Conservation (phyloP, 2,888 invertebrate genomes). For the Apamea monoglypha region DNA sequence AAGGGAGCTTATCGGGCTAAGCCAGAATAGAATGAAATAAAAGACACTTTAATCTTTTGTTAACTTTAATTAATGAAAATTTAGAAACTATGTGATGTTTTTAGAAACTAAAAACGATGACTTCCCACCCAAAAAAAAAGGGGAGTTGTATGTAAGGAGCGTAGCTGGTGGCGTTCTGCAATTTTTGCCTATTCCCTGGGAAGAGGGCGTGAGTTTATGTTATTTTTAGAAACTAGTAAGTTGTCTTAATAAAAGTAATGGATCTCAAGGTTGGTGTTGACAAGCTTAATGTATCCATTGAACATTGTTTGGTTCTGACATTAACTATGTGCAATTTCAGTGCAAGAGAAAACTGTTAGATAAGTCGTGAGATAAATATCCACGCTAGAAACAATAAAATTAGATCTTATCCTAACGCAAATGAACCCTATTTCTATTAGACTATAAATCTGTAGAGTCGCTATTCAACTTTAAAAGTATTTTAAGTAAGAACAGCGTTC, state of each 20-base stretch:
- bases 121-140: too few relatives aligned
- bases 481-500: constrained; percentile 37
- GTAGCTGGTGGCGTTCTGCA: too few relatives aligned
- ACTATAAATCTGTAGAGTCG: constrained; percentile 47
- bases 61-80: constrained; percentile 6
- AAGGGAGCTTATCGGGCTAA: not conserved
- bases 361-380: constrained; percentile 6
- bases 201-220: too few relatives aligned
- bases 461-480: constrained; percentile 53
- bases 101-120: too few relatives aligned
- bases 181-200: too few relatives aligned
- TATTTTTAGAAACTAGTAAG: not conserved
- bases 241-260: not conserved
- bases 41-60: not conserved
- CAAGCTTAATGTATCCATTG: not conserved
- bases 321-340: not conserved
- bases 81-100: not conserved
- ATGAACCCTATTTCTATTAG: constrained; percentile 48
- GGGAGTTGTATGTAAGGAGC: too few relatives aligned
- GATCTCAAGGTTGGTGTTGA: not conserved
- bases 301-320: too few relatives aligned
- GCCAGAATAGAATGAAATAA: not conserved
- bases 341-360: not conserved
- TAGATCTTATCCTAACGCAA: constrained; percentile 49
- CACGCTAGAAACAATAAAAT: constrained; percentile 45